These are phyloP conservation scores for Garrulus glandarius DNA, from an alignment of 2,797 vertebrate species.

Conservation along the genomic window DNA sequence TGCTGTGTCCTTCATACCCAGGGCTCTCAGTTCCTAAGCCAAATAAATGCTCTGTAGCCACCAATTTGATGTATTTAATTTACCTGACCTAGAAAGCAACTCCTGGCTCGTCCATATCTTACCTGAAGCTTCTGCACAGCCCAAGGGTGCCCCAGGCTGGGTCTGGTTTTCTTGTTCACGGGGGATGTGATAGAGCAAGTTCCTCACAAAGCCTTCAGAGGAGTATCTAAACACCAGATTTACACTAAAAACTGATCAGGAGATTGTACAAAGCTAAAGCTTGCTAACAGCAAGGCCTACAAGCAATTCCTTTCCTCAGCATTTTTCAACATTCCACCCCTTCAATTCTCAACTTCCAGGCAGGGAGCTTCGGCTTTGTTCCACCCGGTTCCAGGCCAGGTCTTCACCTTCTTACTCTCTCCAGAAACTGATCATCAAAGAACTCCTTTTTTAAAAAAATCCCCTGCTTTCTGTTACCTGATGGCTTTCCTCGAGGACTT, in stretches of 20 bases:
- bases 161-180: background rate
- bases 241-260: background rate
- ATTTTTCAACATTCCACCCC: background rate
- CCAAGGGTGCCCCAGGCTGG: background rate
- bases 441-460: background rate
- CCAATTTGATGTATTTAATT: background rate
- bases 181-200: background rate
- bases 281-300: background rate
- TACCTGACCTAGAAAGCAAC: background rate
- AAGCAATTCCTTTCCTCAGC: background rate
- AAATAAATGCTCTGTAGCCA: background rate
- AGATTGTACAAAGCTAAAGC: background rate
- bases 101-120: background rate
- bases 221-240: background rate
- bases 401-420: background rate
- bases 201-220: background rate
- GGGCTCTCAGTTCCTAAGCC: background rate
- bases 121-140: background rate
- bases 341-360: background rate
- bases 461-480: background rate
- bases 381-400: background rate
- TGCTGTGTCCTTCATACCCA: background rate
- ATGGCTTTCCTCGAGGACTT: background rate
- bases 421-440: background rate
- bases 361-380: background rate